Conservation (phyloP, 2,888 invertebrate genomes). For the Rhyacophila evoluta region DNA sequence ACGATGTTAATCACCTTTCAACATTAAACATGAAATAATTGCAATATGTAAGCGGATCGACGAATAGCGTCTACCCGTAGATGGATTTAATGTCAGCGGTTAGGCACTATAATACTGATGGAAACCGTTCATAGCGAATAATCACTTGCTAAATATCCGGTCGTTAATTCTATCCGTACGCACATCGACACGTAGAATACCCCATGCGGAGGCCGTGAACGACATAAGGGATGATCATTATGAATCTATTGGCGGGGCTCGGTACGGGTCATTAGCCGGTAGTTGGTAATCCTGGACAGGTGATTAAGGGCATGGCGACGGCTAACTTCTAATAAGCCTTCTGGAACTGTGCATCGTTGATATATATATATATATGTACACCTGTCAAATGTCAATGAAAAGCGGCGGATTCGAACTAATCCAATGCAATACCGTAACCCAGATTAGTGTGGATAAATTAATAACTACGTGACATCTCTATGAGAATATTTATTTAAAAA, state of each 20-base stretch:
- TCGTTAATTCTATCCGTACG: constrained; percentile 3
- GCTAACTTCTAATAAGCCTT: neutral
- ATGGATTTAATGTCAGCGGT: neutral
- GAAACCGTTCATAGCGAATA: constrained; percentile 8
- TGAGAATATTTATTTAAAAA: too few species aligned
- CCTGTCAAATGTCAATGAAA: neutral
- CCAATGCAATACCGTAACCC: neutral
- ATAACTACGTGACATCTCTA: too few species aligned
- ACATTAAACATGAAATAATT: neutral
- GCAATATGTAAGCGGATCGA: neutral
- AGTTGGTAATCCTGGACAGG: constrained; percentile 3
- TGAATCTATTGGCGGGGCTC: constrained; percentile 9
- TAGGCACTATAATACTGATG: neutral
- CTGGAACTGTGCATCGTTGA: neutral
- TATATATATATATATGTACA: neutral
- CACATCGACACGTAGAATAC: neutral
- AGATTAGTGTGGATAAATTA: neutral
- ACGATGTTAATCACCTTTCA: too few species aligned
- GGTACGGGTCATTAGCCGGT: constrained; percentile 2
- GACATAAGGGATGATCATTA: constrained; percentile 17
- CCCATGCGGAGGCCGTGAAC: constrained; percentile 9
- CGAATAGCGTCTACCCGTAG: neutral
- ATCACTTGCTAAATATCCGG: constrained; percentile 20
- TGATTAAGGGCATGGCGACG: constrained; percentile 13
- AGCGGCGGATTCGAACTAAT: neutral